These are phyloP conservation scores for Thomomys bottae DNA, from an alignment of 2,113 vertebrate species.

Conservation along the genomic window DNA sequence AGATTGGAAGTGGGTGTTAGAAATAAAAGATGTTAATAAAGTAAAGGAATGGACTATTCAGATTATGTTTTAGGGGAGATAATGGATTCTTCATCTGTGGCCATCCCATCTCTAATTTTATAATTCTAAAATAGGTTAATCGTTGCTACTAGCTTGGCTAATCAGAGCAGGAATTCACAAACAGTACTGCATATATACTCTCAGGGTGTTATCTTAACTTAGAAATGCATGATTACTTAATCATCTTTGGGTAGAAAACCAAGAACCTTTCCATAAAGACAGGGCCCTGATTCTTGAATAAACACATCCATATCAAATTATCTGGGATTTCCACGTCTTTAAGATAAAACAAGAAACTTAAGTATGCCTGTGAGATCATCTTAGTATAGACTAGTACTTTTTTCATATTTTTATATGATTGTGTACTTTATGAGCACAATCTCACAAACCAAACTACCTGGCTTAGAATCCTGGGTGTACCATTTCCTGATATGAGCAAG, in stretches of 20 bases:
- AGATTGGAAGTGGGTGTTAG: background rate
- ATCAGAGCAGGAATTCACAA: slow-evolving; percentile 46
- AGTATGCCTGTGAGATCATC: slow-evolving; percentile 6
- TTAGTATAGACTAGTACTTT: background rate
- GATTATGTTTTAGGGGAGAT: slow-evolving; percentile 24
- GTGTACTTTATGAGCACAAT: background rate
- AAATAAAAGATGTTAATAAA: slow-evolving; percentile 26
- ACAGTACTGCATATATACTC: background rate
- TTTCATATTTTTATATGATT: background rate
- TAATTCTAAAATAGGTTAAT: slow-evolving; percentile 40
- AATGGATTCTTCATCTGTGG: background rate
- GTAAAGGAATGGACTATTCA: slow-evolving; percentile 12
- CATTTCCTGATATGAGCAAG: background rate
- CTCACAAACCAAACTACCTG: background rate
- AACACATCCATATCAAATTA: background rate
- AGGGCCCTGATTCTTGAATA: slow-evolving; percentile 13
- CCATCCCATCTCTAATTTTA: slow-evolving; percentile 11
- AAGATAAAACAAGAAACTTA: slow-evolving; percentile 10
- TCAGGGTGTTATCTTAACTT: slow-evolving; percentile 23
- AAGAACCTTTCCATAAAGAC: background rate
- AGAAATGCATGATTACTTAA: background rate
- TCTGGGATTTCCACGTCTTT: slow-evolving; percentile 42
- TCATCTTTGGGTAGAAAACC: slow-evolving; percentile 19
- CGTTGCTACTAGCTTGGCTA: slow-evolving; percentile 5
- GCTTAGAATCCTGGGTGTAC: background rate